Conservation (phyloP, 2,888 invertebrate species). For the Cheilosia variabilis region DNA sequence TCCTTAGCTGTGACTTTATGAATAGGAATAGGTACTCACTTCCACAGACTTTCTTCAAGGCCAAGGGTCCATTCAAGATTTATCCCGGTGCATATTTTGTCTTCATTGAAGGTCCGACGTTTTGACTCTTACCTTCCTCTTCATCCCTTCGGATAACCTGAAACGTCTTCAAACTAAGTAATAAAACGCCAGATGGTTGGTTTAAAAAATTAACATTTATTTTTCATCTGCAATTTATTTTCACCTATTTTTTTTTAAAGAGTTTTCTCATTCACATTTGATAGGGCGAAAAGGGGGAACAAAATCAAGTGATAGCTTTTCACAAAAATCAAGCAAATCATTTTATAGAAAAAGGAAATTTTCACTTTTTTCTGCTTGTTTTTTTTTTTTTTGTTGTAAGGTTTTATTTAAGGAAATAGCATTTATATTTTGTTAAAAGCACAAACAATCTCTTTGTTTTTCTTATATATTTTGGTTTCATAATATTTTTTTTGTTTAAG, state of each 20-base stretch:
- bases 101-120: too few species aligned
- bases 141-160: background rate
- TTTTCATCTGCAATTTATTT: conserved; percentile 71
- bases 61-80: too few species aligned
- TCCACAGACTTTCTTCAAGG: too few species aligned
- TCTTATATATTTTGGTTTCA: conserved; percentile 74
- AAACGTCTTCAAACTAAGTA: background rate
- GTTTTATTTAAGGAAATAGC: conserved; percentile 77
- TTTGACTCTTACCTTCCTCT: too few species aligned
- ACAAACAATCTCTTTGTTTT: conserved; percentile 69
- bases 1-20: too few species aligned
- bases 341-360: conserved; percentile 66
- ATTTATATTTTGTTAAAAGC: conserved; percentile 77
- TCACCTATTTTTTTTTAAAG: conserved; percentile 65
- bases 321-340: conserved; percentile 75
- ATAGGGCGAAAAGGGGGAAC: conserved; percentile 70
- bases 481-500: conserved; percentile 65
- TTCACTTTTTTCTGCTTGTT: conserved; percentile 57
- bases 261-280: conserved; percentile 63
- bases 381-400: conserved; percentile 68
- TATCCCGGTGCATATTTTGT: too few species aligned
- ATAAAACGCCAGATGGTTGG: conserved; percentile 31
- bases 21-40: too few species aligned
- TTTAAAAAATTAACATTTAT: conserved; percentile 76
- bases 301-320: conserved; percentile 69